Base-by-base conservation (phyloP, 2,888 invertebrate genomes). In the Drosophila koepferae region DNA sequence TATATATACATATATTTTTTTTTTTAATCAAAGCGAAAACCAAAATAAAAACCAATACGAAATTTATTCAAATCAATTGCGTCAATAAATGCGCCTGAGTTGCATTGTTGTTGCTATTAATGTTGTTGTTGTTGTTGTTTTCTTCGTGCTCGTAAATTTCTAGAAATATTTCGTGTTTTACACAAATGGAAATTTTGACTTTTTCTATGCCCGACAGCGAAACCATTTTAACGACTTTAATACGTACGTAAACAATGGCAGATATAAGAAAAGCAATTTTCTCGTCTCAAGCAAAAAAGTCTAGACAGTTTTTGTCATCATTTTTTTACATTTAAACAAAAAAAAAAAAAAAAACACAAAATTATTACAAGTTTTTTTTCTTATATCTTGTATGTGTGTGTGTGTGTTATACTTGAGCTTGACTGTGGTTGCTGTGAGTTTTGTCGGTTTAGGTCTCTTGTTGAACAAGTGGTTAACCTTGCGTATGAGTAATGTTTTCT, bases 401-500 rank as follows among this genome's bases (percentile, higher is more conserved):
- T 20, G 31, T 54, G 51, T 31, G 44, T 31, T 54, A 48, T 59
- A 55, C 34, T 18, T 18, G 20, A 44, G 67, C 20, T 66, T 46
- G 31, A 53, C 23, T 62, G 51, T 23, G 28, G n/a, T 36, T 16
- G 49, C 23, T n/a, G 28, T 10, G 2, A 20, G 23, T 20, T 43
- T 20, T 36, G 36, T 61, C 4, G 23, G 23, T 46, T 46, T 23
- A 6, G 46, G 46, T 46, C 23, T 46, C 7, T 8, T 23, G 46
- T 55, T 59, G 61, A 74, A 65, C 69, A 79, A 74, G 83, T 77
- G 86, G 82, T 87, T 84, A 82, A 89, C 89, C 79, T 83, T 74
- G 86, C 89, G 86, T 90, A 90, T 86, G 80, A 75, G 89, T 74
- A 80, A 90, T 90, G 62, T 74, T 55, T 54, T 63, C 51, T 51